phyloP scores from a whole-genome alignment of 1,140 invertebrate species.

The Ostrea edulis region DNA sequence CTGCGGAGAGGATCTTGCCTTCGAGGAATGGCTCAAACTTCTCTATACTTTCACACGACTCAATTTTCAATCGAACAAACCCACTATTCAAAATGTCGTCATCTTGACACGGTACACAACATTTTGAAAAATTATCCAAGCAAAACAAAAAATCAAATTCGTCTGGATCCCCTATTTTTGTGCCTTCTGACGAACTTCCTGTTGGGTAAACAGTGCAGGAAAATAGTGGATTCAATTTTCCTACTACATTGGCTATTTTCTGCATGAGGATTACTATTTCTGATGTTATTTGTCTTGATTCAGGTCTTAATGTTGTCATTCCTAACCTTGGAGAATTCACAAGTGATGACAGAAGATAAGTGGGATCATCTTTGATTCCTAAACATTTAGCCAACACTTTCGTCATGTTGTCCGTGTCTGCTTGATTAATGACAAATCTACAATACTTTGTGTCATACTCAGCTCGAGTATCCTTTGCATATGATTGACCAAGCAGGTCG shows the following conservation, averaged over 20 bases:
- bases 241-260: background rate
- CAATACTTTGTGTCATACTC: background rate
- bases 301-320: background rate
- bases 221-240: background rate
- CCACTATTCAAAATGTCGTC: background rate
- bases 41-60: background rate
- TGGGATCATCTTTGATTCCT: background rate
- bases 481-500: background rate
- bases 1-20: background rate
- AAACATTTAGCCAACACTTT: background rate
- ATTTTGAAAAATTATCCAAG: constrained; percentile 24
- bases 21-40: background rate
- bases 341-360: too few relatives aligned
- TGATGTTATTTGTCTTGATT: background rate
- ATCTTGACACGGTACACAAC: background rate
- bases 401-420: background rate
- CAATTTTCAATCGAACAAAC: background rate
- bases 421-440: background rate
- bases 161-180: constrained; percentile 31
- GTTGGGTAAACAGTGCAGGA: constrained; percentile 10
- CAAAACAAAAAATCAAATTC: constrained; percentile 35
- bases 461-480: background rate
- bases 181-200: constrained; percentile 21
- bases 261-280: background rate
- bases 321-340: background rate